These are phyloP conservation scores for Apantesis nais DNA, from an alignment of 2,888 invertebrate species.

Conservation along the genomic window DNA sequence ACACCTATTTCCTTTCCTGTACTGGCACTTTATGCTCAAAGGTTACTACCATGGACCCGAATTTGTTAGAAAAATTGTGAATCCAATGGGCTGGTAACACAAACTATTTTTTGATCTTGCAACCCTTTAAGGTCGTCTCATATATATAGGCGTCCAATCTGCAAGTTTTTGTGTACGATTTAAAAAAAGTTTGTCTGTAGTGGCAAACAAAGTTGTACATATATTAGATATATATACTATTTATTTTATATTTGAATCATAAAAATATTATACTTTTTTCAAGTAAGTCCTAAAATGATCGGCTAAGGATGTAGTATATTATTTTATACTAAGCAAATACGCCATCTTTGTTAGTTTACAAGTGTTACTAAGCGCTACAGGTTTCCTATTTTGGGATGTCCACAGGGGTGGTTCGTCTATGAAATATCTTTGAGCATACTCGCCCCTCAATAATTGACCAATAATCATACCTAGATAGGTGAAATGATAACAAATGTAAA, in stretches of 20 bases:
- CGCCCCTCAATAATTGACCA: neutral
- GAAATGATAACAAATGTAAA: neutral
- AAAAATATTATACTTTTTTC: neutral
- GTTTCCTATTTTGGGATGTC: neutral
- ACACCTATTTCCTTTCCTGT: slow-evolving; percentile 93
- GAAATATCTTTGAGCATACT: neutral
- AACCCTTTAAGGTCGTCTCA: neutral
- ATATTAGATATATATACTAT: neutral
- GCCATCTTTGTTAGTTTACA: neutral
- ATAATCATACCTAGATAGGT: too few relatives aligned
- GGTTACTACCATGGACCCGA: slow-evolving; percentile 94
- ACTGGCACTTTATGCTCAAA: slow-evolving; percentile 95
- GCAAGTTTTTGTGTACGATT: neutral
- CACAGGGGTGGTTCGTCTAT: neutral
- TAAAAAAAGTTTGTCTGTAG: neutral
- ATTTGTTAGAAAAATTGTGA: slow-evolving; percentile 84
- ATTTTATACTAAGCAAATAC: slow-evolving; percentile 3
- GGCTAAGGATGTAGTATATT: neutral
- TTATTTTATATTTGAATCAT: neutral
- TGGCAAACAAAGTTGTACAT: neutral
- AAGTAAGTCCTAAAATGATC: neutral
- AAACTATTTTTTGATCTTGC: neutral
- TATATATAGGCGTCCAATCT: neutral
- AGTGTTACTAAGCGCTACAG: neutral
- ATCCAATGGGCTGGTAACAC: slow-evolving; percentile 65